Evolutionary conservation across 2,113 vertebrate genomes (phyloP).

Genomic region (Taurulus bubalis): DNA sequence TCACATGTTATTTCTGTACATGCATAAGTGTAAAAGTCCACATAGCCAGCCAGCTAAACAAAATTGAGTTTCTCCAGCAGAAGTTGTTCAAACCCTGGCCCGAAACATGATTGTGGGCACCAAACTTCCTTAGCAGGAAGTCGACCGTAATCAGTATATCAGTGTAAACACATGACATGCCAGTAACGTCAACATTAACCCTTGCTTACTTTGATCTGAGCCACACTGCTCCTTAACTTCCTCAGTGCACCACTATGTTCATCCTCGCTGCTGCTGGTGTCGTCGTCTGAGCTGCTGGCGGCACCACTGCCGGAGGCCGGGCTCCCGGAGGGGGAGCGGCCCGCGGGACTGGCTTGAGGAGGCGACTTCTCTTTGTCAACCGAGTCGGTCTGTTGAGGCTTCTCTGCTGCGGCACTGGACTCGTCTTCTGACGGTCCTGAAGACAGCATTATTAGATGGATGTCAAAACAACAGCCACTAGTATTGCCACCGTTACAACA

Average conservation of each 20-base stretch:
- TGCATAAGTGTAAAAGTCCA: neutral
- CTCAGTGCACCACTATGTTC: slow-evolving; percentile 54
- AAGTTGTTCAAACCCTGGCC: neutral
- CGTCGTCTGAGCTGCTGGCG: slow-evolving; percentile 58
- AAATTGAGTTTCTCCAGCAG: neutral
- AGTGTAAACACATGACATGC: neutral
- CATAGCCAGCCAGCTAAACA: neutral
- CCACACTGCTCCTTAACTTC: slow-evolving; percentile 82
- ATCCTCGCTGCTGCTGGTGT: slow-evolving; percentile 62
- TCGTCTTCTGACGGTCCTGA: slow-evolving; percentile 50
- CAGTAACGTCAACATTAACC: neutral
- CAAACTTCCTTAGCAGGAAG: neutral
- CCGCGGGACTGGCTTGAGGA: slow-evolving; percentile 19
- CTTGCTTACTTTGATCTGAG: slow-evolving; percentile 81
- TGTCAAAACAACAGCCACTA: neutral
- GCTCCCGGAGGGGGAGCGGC: neutral
- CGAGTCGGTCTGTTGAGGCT: neutral
- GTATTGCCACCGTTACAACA: neutral
- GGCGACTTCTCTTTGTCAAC: neutral
- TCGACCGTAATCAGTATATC: neutral
- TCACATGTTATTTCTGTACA: neutral
- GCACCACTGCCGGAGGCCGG: neutral
- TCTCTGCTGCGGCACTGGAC: slow-evolving; percentile 34
- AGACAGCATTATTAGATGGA: neutral
- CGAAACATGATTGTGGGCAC: neutral